A percentile compares a stretch with the other conserved stretches of the same genome.
These are phyloP conservation scores for Conops quadrifasciatus DNA, from an alignment of 2,888 invertebrate species.

Conservation along the genomic window DNA sequence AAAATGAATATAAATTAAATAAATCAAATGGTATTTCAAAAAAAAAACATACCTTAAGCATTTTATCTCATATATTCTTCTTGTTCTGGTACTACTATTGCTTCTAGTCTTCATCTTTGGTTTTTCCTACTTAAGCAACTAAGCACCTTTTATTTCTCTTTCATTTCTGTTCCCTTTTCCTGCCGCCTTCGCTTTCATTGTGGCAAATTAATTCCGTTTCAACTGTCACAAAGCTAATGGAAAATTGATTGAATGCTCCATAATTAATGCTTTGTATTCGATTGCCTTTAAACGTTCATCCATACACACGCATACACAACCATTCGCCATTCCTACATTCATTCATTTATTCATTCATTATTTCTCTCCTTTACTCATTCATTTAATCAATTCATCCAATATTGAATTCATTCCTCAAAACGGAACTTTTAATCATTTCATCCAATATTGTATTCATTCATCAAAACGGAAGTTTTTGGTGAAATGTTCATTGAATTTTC, in stretches of 20 bases:
- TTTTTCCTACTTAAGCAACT: background rate
- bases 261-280: conserved; percentile 27
- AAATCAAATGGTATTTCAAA: background rate
- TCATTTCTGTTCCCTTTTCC: background rate
- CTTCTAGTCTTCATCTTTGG: background rate
- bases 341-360: background rate
- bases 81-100: background rate
- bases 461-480: background rate
- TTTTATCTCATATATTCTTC: background rate
- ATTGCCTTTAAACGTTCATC: background rate
- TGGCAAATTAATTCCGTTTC: conserved; percentile 27
- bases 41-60: background rate
- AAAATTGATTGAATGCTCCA: conserved; percentile 31
- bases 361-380: background rate
- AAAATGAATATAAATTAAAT: background rate
- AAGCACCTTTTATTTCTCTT: background rate
- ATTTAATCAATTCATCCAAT: background rate
- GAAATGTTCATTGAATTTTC: conserved; percentile 15
- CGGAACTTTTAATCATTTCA: background rate
- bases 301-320: background rate
- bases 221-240: conserved; percentile 20
- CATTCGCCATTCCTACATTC: background rate
- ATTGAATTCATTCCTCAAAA: background rate
- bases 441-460: background rate
- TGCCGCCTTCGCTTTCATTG: background rate